Evolutionary conservation across 2,113 vertebrate genomes (phyloP).

Genomic region (human): GRCh38 chr3:44067501-44068000

Average conservation of each 20-base stretch:
- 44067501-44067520: neutral
- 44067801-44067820: neutral
- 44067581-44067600: neutral
- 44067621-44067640: rapidly evolving
- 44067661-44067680: neutral
- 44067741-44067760: neutral
- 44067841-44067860: neutral
- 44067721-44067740: neutral
- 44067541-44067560: neutral
- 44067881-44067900: rapidly evolving
- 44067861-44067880: neutral
- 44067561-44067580: rapidly evolving
- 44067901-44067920: neutral
- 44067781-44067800: neutral
- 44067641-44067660: rapidly evolving
- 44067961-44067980: neutral
- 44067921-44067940: neutral
- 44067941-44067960: neutral
- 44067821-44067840: neutral
- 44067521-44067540: neutral
- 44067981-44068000: neutral
- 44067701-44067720: rapidly evolving
- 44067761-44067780: neutral
- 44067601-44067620: neutral
- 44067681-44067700: neutral